Percentiles rank a stretch among this genome's conserved stretches.
These are phyloP conservation scores for Eospalax fontanierii DNA, from an alignment of 2,797 vertebrate species.

Conservation along the genomic window DNA sequence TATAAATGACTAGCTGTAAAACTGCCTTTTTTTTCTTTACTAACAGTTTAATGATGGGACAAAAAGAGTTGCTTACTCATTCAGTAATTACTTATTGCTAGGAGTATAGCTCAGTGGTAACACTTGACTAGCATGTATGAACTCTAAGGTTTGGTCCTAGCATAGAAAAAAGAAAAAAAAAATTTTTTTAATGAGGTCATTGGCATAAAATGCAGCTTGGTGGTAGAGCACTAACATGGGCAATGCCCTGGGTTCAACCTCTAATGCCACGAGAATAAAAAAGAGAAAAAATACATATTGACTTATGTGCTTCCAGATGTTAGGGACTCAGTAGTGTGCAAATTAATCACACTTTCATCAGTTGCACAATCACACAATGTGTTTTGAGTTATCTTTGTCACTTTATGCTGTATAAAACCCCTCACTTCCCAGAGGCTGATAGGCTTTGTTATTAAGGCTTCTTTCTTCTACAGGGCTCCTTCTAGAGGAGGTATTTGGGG, in stretches of 20 bases:
- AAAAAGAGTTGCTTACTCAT: slow-evolving; percentile 40
- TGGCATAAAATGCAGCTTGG: neutral
- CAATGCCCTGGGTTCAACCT: neutral
- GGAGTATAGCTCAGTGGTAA: neutral
- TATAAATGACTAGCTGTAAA: slow-evolving; percentile 45
- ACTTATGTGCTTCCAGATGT: neutral
- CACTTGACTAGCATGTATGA: neutral
- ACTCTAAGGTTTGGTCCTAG: neutral
- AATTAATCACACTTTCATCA: neutral
- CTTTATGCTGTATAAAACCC: slow-evolving; percentile 19
- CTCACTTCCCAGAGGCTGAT: neutral
- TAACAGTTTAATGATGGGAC: slow-evolving; percentile 28
- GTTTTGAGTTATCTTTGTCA: neutral
- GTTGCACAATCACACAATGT: slow-evolving; percentile 21
- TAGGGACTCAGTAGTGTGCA: neutral
- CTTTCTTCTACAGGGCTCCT: neutral
- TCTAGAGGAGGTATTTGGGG: slow-evolving; percentile 19
- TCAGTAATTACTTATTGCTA: neutral
- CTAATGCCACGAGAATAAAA: neutral
- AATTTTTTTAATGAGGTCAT: neutral
- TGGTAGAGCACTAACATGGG: neutral
- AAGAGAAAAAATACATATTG: neutral
- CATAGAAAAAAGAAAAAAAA: neutral
- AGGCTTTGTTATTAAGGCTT: neutral
- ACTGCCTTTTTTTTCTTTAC: slow-evolving; percentile 11